Percentiles rank a stretch among this genome's conserved stretches.
phyloP scores from a whole-genome alignment of 30 jellyfish, hydroid and myxozoan genomes.

The Catostylus mosaicus region DNA sequence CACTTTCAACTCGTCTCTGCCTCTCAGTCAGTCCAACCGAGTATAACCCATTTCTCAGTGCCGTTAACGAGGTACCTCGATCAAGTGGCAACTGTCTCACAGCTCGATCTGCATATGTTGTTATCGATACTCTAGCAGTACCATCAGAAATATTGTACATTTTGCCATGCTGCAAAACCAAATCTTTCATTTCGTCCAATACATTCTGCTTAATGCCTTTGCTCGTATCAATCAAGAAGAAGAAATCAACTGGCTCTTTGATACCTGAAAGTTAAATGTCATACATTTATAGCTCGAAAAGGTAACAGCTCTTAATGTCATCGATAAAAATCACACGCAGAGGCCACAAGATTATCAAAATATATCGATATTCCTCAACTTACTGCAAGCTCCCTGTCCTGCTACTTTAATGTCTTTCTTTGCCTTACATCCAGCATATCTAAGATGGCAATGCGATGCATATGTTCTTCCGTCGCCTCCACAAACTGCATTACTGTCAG shows the following conservation, averaged over 20 bases:
- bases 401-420: background rate
- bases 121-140: slow-evolving; percentile 26
- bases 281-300: too few relatives aligned
- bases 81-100: background rate
- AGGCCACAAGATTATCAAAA: too few relatives aligned
- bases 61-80: slow-evolving; percentile 18
- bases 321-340: too few relatives aligned
- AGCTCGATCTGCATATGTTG: slow-evolving; percentile 22
- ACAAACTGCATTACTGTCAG: slow-evolving; percentile 21
- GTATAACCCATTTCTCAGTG: slow-evolving; percentile 16
- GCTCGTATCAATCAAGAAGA: slow-evolving; percentile 59
- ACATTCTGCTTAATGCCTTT: background rate
- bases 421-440: background rate
- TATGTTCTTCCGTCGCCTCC: slow-evolving; percentile 50
- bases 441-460: slow-evolving; percentile 7
- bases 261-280: too few relatives aligned
- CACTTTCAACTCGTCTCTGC: slow-evolving; percentile 25
- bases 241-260: slow-evolving; percentile 31
- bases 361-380: too few relatives aligned
- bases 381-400: slow-evolving; percentile 36
- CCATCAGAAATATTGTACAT: slow-evolving; percentile 32
- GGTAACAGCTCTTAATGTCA: too few relatives aligned
- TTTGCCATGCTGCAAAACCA: slow-evolving; percentile 11
- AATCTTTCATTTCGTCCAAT: slow-evolving; percentile 24
- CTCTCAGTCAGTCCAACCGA: background rate